Evolutionary conservation across 2,113 vertebrate species (phyloP).

Genomic region (Morphnarchus princeps): DNA sequence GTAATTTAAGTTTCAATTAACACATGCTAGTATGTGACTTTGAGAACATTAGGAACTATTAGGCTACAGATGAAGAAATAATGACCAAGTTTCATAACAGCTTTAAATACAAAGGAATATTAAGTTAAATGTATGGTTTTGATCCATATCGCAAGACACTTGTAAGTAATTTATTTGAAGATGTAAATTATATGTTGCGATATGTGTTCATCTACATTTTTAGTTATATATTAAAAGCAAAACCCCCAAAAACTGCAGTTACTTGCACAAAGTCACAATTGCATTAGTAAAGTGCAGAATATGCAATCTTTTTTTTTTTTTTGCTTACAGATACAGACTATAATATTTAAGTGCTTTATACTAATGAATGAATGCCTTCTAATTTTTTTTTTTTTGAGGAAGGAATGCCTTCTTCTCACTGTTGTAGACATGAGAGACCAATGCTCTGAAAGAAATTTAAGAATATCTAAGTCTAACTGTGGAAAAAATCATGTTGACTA

Average conservation of each 20-base stretch:
- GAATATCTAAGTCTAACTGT: not conserved
- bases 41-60: not conserved
- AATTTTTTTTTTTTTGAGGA: not conserved
- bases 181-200: not conserved
- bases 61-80: not conserved
- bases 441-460: not conserved
- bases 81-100: not conserved
- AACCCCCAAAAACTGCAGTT: rapidly evolving
- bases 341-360: not conserved
- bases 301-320: not conserved
- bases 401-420: not conserved
- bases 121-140: not conserved
- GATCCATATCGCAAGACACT: not conserved
- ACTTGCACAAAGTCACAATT: not conserved
- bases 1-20: not conserved
- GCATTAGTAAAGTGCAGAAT: not conserved
- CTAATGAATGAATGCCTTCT: not conserved
- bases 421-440: not conserved
- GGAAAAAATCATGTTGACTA: not conserved
- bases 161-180: not conserved
- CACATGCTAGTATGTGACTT: not conserved
- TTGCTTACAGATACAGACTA: not conserved
- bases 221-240: not conserved
- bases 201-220: not conserved
- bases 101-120: not conserved